Percentiles rank a stretch among this genome's conserved stretches.
phyloP scores from a whole-genome alignment of 1,140 invertebrate species.

The Aphaenogaster rudis region DNA sequence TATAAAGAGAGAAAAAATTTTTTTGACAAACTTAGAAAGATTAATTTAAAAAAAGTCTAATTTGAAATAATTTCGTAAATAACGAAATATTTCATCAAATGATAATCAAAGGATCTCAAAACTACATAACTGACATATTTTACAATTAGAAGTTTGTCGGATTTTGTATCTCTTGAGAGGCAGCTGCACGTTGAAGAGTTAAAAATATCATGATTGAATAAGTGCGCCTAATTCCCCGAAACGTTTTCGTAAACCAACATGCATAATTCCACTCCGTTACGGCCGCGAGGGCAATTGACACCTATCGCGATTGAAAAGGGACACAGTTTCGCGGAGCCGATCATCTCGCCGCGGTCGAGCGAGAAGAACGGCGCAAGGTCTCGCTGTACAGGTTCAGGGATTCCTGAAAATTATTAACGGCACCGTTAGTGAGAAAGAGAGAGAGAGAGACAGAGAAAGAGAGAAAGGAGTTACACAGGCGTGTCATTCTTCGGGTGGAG shows the following conservation, averaged over 20 bases:
- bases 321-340: constrained; percentile 13
- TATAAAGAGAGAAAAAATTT: background rate
- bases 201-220: constrained; percentile 22
- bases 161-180: background rate
- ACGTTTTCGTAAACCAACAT: constrained; percentile 53
- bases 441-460: too few species aligned
- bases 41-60: constrained; percentile 5
- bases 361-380: constrained; percentile 28
- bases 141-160: background rate
- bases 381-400: constrained; percentile 46
- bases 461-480: constrained; percentile 42
- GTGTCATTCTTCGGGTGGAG: constrained; percentile 54
- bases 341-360: constrained; percentile 8
- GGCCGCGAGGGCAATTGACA: constrained; percentile 47
- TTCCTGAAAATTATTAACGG: constrained; percentile 78
- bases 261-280: constrained; percentile 10
- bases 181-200: background rate
- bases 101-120: background rate
- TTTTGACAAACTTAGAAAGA: background rate
- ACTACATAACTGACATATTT: too few species aligned
- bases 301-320: constrained; percentile 42
- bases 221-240: constrained; percentile 48
- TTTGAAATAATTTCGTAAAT: background rate
- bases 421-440: background rate
- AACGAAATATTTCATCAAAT: background rate